A percentile compares a stretch with the other conserved stretches of the same genome.
phyloP scores from a whole-genome alignment of 1,140 invertebrate genomes.

The Neoseiulus cucumeris region DNA sequence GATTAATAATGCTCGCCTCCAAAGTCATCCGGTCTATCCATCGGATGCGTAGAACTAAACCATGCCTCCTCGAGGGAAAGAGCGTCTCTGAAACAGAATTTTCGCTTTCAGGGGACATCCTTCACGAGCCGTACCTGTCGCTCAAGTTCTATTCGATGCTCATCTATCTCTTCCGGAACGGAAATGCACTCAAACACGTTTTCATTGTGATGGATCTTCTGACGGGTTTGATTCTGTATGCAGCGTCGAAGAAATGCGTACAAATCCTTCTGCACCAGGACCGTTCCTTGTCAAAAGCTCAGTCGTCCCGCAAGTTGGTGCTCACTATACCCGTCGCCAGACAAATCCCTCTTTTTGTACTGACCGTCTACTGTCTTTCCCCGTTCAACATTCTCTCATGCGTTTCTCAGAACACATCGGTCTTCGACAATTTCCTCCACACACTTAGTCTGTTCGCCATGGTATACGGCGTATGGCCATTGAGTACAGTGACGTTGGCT shows the following conservation, averaged over 20 bases:
- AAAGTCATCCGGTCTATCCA: too few species aligned
- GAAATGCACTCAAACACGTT: not conserved
- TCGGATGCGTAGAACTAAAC: too few species aligned
- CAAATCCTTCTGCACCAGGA: constrained; percentile 5
- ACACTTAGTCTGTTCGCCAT: not conserved
- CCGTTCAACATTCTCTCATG: constrained; percentile 4
- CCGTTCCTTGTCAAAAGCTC: not conserved
- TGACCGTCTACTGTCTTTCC: not conserved
- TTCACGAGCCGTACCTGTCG: constrained; percentile 7
- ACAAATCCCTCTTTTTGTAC: not conserved
- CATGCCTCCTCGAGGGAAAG: too few species aligned
- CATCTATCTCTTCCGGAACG: not conserved
- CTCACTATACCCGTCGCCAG: not conserved
- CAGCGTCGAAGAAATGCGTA: constrained; percentile 7
- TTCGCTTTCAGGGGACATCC: not conserved
- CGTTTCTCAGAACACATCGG: constrained; percentile 5
- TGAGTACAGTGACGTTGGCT: not conserved
- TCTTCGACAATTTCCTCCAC: constrained; percentile 1
- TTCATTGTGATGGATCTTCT: constrained; percentile 1
- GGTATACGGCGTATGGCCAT: constrained; percentile 4
- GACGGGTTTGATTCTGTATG: not conserved
- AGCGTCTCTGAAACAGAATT: too few species aligned
- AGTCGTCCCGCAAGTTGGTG: not conserved
- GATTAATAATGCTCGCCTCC: too few species aligned
- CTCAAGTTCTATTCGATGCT: constrained; percentile 2